Evolutionary conservation across 2,888 invertebrate species (phyloP).

Genomic region (Orgyia antiqua): DNA sequence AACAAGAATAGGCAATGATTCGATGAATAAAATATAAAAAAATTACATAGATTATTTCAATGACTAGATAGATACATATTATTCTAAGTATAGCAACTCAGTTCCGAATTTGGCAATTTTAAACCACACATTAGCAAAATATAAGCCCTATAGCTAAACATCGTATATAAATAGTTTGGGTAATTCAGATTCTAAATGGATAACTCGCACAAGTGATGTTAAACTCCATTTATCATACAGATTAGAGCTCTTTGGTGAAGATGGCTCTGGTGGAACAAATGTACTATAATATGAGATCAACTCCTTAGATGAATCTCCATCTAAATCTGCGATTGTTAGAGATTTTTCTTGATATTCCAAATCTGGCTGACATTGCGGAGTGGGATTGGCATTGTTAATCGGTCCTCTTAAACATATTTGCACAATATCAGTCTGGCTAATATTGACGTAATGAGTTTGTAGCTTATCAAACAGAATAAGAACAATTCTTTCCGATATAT

Average conservation of each 20-base stretch:
- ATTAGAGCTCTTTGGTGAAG: slow-evolving; percentile 51
- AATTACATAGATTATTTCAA: slow-evolving; percentile 7
- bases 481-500: slow-evolving; percentile 85
- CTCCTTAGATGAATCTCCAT: slow-evolving; percentile 86
- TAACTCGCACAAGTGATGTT: slow-evolving; percentile 82
- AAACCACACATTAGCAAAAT: slow-evolving; percentile 23
- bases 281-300: slow-evolving; percentile 86
- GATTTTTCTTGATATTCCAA: slow-evolving; percentile 85
- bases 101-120: slow-evolving; percentile 23
- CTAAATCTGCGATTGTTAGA: slow-evolving; percentile 85
- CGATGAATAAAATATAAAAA: too few relatives aligned
- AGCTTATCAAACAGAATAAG: slow-evolving; percentile 87
- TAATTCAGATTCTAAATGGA: slow-evolving; percentile 84
- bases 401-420: slow-evolving; percentile 81
- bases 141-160: slow-evolving; percentile 33
- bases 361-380: slow-evolving; percentile 84
- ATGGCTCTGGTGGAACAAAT: slow-evolving; percentile 68
- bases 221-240: slow-evolving; percentile 78
- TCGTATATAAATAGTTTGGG: slow-evolving; percentile 81
- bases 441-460: slow-evolving; percentile 85
- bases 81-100: slow-evolving; percentile 41
- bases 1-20: too few relatives aligned
- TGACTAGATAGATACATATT: slow-evolving; percentile 35
- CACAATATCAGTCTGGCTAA: slow-evolving; percentile 86
- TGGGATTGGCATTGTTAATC: slow-evolving; percentile 42